Base-by-base conservation (phyloP, 2,113 vertebrate species). In the Lonchura striata region DNA sequence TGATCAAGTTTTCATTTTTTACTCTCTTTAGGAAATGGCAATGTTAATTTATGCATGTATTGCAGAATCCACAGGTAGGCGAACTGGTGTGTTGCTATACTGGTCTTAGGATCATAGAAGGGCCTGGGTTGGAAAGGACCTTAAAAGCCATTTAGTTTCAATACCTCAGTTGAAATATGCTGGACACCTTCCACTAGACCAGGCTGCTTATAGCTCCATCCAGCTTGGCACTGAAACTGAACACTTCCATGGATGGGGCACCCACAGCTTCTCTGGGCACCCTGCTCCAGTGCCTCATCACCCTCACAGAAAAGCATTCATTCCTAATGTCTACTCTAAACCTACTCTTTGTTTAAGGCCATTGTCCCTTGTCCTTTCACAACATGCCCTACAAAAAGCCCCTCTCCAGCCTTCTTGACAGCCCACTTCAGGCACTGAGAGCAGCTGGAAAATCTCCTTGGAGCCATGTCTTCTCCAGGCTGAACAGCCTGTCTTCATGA, bases 151-250 rank as follows among this genome's bases (percentile, higher is more conserved):
- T 46, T 22, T 74, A 24, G 37, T 82, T 81, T 66, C 44, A 52
- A 23, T 13, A 23, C 3, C 27, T 4, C 2, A 6, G 15, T 21
- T 81, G 60, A 81, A 82, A 46, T 23, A 59, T 4, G 13, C 18
- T 76, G 28, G 44, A 46, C 18, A 14, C 52, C 11, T 88, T 66
- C 23, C 23, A 24, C 18, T 65, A 33, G 23, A 52, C 28, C 23
- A n/a, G 4, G 23, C n/a, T 82, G 28, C 11, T 82, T 33, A 46
- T 39, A 52, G 22, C 8, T 74, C 23, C 23, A 52, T 59, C 37
- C 13, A n/a, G 0, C 27, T 44, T 88, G 60, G 11, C 37, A 39
- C 0, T 66, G 60, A 46, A 39, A 39, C 0, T 66, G 60, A 46
- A 39, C 18, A 16, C 9, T 66, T 59, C 44, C 28, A 82, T 33